phyloP scores from a whole-genome alignment of 2,113 vertebrate genomes.

The Nymphicus hollandicus region DNA sequence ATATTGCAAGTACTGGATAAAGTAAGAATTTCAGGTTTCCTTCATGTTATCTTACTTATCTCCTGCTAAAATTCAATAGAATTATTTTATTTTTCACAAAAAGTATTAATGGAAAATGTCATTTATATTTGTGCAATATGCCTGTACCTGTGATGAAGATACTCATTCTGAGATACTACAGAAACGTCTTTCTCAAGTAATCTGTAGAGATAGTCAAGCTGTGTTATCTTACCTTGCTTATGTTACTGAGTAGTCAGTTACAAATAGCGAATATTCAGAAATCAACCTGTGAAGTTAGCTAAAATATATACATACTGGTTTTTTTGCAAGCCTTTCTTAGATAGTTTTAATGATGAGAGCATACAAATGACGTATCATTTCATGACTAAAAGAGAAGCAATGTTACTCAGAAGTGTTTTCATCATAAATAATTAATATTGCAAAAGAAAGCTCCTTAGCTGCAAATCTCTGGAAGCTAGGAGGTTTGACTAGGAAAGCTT shows the following conservation, averaged over 20 bases:
- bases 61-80: background rate
- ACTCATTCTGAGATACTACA: background rate
- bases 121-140: background rate
- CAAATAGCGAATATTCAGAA: background rate
- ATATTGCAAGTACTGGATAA: background rate
- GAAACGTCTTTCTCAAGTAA: background rate
- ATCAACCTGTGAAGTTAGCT: background rate
- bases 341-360: background rate
- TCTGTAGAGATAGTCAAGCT: background rate
- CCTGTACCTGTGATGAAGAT: background rate
- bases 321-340: background rate
- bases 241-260: background rate
- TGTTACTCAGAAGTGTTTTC: background rate
- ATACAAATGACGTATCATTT: background rate
- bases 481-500: background rate
- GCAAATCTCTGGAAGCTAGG: background rate
- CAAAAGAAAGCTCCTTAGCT: background rate
- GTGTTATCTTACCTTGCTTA: background rate
- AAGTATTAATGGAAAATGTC: background rate
- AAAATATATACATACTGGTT: background rate
- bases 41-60: background rate
- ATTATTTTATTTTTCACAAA: background rate
- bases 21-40: background rate
- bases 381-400: background rate
- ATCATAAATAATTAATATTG: background rate